Evolutionary conservation across 2,888 invertebrate genomes (phyloP).

Genomic region (Phaonia tiefii): DNA sequence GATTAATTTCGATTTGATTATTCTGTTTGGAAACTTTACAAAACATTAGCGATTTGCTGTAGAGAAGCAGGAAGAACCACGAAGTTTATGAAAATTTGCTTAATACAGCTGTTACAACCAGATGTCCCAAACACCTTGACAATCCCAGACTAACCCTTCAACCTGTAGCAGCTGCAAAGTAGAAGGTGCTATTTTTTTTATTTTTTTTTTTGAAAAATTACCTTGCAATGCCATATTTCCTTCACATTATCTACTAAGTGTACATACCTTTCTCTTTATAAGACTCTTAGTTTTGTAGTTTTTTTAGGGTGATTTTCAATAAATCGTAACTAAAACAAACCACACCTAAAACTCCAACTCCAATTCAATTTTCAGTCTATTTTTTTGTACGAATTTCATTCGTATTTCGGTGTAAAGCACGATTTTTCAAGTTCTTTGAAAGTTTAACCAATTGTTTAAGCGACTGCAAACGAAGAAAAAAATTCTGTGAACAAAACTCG

Average conservation of each 20-base stretch:
- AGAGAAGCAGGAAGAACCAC: no score
- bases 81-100: no score
- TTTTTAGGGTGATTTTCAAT: conserved; percentile 17
- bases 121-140: not conserved
- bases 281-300: not conserved
- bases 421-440: conserved; percentile 68
- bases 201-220: conserved; percentile 12
- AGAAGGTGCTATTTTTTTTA: no score
- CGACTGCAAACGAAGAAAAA: conserved; percentile 33
- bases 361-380: conserved; percentile 21
- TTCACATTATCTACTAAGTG: not conserved
- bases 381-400: conserved; percentile 27
- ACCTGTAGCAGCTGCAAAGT: not conserved
- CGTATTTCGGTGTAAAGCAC: conserved; percentile 50
- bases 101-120: no score
- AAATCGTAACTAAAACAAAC: conserved; percentile 52
- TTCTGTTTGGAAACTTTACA: no score
- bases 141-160: not conserved
- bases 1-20: no score
- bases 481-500: conserved; percentile 58
- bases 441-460: conserved; percentile 44
- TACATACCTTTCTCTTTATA: conserved; percentile 63
- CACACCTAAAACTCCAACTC: conserved; percentile 51
- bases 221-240: conserved; percentile 39
- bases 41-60: no score